A percentile compares a stretch with the other conserved stretches of the same genome.
phyloP scores from a whole-genome alignment of 92 coral and sea anemone genomes.

The Zoanthus sociatus region DNA sequence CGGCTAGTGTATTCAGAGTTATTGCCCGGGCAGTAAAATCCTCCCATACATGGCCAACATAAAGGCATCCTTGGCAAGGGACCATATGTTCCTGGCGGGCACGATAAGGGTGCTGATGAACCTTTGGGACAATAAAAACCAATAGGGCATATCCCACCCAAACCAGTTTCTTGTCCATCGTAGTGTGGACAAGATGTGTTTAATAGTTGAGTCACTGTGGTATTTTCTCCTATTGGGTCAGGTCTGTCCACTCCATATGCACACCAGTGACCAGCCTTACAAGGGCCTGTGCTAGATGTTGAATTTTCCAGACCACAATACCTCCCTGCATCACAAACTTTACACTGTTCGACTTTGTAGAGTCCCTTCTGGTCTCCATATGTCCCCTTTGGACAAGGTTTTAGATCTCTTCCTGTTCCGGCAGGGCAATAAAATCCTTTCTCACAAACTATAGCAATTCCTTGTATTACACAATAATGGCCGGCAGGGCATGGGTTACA shows the following conservation, averaged over 20 bases:
- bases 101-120: slow-evolving; percentile 75
- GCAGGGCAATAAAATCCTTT: slow-evolving; percentile 94
- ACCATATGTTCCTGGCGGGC: slow-evolving; percentile 84
- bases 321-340: slow-evolving; percentile 92
- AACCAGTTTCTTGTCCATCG: slow-evolving; percentile 94
- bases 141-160: slow-evolving; percentile 94
- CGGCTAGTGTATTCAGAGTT: slow-evolving; percentile 90
- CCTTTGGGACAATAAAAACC: slow-evolving; percentile 86
- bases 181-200: slow-evolving; percentile 88
- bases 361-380: slow-evolving; percentile 92
- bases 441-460: slow-evolving; percentile 82
- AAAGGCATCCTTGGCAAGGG: slow-evolving; percentile 74
- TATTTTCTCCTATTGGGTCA: slow-evolving; percentile 83
- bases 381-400: slow-evolving; percentile 95
- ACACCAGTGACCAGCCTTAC: slow-evolving; percentile 95
- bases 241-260: slow-evolving; percentile 96
- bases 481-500: slow-evolving; percentile 98
- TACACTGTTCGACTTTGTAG: slow-evolving; percentile 81
- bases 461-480: slow-evolving; percentile 89
- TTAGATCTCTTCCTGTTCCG: slow-evolving; percentile 94
- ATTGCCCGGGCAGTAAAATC: slow-evolving; percentile 93
- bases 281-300: slow-evolving; percentile 73
- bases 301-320: slow-evolving; percentile 88
- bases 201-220: slow-evolving; percentile 14
- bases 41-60: slow-evolving; percentile 85